These are phyloP conservation scores for Bimastos eiseni DNA, from an alignment of 2,888 invertebrate species.

Conservation along the genomic window DNA sequence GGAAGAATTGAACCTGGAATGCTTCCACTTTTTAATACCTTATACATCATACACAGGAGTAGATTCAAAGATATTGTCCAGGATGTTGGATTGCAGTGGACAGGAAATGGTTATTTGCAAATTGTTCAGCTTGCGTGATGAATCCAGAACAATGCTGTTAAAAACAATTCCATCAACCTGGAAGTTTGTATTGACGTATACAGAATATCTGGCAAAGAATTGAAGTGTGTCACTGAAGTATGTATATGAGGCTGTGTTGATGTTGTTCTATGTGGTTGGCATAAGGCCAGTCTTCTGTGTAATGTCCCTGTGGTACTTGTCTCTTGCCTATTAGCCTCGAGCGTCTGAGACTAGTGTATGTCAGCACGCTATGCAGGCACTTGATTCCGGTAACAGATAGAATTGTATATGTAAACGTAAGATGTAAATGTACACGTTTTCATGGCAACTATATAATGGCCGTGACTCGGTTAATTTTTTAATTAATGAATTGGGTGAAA, in stretches of 20 bases:
- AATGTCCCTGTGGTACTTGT: neutral
- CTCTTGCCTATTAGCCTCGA: neutral
- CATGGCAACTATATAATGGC: too few relatives aligned
- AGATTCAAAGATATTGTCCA: neutral
- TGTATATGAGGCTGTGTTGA: neutral
- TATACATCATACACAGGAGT: neutral
- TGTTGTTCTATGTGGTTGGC: neutral
- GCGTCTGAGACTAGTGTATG: neutral
- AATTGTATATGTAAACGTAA: too few relatives aligned
- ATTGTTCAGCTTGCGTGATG: neutral
- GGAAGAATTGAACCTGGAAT: neutral
- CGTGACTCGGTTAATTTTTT: too few relatives aligned
- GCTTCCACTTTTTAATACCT: neutral
- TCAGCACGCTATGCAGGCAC: neutral
- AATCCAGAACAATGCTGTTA: neutral
- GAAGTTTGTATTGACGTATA: neutral
- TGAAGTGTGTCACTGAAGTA: neutral
- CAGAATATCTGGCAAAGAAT: neutral
- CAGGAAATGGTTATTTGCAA: neutral
- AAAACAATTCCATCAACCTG: too few relatives aligned
- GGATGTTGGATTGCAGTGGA: neutral
- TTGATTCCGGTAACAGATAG: neutral
- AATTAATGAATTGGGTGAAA: too few relatives aligned
- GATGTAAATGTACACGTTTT: too few relatives aligned
- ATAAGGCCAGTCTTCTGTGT: neutral